A percentile compares a stretch with the other conserved stretches of the same genome.
phyloP scores from a whole-genome alignment of 2,797 vertebrate genomes.

The Tokudaia tokunoshimensis region DNA sequence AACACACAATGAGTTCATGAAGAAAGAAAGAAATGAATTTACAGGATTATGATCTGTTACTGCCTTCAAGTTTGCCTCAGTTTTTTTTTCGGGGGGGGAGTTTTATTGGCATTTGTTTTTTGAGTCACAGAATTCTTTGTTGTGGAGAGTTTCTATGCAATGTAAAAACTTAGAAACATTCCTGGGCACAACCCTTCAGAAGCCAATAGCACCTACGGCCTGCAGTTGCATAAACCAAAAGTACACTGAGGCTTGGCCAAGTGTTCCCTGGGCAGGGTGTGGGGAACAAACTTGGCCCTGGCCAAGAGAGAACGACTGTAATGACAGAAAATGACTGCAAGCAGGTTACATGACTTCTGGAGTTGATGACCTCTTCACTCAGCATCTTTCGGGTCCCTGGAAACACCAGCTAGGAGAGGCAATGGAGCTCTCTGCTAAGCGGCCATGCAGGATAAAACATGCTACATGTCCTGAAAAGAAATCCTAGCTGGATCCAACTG shows the following conservation, averaged over 20 bases:
- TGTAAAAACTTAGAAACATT: neutral
- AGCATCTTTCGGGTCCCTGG: neutral
- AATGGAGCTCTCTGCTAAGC: neutral
- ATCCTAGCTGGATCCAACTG: neutral
- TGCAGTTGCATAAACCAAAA: neutral
- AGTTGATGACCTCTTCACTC: neutral
- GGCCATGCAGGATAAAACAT: accelerated
- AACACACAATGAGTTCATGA: neutral
- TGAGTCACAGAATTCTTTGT: neutral
- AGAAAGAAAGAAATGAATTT: neutral
- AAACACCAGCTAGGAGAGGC: neutral
- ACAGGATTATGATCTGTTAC: neutral
- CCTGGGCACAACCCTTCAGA: neutral
- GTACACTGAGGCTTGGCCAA: neutral
- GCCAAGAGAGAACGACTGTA: neutral
- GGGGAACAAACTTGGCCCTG: neutral
- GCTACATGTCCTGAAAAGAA: neutral
- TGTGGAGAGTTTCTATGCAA: neutral
- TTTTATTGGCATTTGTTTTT: neutral
- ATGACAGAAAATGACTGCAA: neutral
- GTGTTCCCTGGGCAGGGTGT: neutral
- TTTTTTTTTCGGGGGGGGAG: neutral
- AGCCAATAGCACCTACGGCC: accelerated
- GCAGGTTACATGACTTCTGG: neutral
- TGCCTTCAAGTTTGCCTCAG: neutral